These are phyloP conservation scores for Drosophila sordidula DNA, from an alignment of 2,888 invertebrate genomes.

Conservation along the genomic window DNA sequence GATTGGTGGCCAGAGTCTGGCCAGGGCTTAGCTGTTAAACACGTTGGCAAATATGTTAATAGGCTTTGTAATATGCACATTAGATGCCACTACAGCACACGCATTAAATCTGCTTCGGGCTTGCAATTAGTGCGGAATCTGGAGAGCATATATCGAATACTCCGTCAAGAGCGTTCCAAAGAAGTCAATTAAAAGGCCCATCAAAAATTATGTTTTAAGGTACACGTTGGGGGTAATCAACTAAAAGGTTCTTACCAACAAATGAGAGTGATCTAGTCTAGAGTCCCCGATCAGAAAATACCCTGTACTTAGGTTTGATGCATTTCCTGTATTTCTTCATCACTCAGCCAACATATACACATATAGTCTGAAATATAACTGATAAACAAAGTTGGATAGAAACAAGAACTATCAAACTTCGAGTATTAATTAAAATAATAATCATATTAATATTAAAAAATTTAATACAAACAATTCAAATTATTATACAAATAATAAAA, in stretches of 20 bases:
- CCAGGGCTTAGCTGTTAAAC: constrained; percentile 43
- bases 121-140: constrained; percentile 41
- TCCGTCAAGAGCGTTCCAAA: neutral
- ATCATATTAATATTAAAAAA: no score
- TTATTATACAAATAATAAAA: no score
- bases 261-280: neutral
- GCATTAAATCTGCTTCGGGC: constrained; percentile 54
- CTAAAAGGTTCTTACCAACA: neutral
- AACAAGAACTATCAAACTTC: no score
- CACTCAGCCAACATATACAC: no score
- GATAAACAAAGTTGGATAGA: no score
- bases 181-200: neutral
- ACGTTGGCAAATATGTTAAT: constrained; percentile 77
- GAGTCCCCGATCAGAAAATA: neutral
- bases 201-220: neutral
- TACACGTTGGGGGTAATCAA: neutral
- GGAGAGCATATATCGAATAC: neutral
- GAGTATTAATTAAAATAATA: no score
- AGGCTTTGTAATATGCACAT: constrained; percentile 74
- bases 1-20: constrained; percentile 45
- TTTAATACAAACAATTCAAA: no score
- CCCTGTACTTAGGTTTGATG: neutral
- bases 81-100: constrained; percentile 61
- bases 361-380: no score
- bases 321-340: no score